Evolutionary conservation across 1,140 invertebrate species (phyloP).

Genomic region (Ceratosolen fusciceps): DNA sequence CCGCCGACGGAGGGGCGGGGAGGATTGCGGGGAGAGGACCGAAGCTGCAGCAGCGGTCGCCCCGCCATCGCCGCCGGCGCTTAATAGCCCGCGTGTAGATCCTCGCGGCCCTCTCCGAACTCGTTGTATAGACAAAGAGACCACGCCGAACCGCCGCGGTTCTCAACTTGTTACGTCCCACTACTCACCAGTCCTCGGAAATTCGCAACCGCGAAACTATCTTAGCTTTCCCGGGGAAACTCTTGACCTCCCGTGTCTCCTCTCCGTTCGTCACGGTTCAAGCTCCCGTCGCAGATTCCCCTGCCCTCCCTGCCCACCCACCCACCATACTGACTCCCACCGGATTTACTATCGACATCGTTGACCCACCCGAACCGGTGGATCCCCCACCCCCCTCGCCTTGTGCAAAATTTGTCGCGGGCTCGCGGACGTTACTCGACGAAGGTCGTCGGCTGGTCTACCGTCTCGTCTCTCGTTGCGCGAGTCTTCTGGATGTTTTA

Average conservation of each 20-base stretch:
- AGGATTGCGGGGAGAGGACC: no score
- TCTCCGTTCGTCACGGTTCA: neutral
- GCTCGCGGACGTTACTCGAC: slow-evolving; percentile 42
- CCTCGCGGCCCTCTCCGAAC: slow-evolving; percentile 37
- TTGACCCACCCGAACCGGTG: slow-evolving; percentile 51
- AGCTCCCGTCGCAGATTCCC: no score
- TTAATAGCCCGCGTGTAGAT: slow-evolving; percentile 38
- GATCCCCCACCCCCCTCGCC: no score
- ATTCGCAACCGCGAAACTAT: neutral
- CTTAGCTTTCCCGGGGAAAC: neutral
- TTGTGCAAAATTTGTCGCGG: no score
- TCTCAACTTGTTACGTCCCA: neutral
- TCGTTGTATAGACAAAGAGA: slow-evolving; percentile 41
- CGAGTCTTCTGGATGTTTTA: neutral
- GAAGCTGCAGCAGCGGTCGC: neutral
- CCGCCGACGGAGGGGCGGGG: no score
- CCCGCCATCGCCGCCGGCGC: slow-evolving; percentile 23
- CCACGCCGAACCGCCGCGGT: slow-evolving; percentile 6
- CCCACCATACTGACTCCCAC: neutral
- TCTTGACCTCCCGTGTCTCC: neutral
- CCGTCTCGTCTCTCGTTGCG: slow-evolving; percentile 68
- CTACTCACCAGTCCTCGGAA: neutral
- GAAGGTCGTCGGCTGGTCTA: slow-evolving; percentile 45
- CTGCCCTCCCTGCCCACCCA: slow-evolving; percentile 38
- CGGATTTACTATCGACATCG: neutral